These are phyloP conservation scores for Orchestia grillus DNA, from an alignment of 1,140 invertebrate genomes.

Conservation along the genomic window DNA sequence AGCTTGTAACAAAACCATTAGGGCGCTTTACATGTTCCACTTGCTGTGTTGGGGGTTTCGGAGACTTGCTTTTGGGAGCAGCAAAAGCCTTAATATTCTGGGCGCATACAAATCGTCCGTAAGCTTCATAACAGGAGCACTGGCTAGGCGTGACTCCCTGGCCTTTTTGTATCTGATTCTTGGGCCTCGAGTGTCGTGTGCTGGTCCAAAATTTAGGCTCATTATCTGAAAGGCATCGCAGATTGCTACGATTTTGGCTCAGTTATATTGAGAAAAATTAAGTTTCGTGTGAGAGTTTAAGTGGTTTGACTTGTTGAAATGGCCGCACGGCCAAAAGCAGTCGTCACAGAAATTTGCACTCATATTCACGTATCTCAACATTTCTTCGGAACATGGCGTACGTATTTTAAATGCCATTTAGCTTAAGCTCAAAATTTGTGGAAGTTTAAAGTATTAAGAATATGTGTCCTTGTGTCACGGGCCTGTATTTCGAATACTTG, in stretches of 20 bases:
- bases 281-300: background rate
- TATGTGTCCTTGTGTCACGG: no score
- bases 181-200: no score
- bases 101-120: background rate
- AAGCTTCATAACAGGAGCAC: background rate
- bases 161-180: background rate
- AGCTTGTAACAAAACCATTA: background rate
- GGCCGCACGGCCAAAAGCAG: no score
- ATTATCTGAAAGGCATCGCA: background rate
- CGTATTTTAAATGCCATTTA: no score
- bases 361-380: no score
- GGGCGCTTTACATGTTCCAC: background rate
- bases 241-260: background rate
- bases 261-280: background rate
- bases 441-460: no score
- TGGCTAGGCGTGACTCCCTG: background rate
- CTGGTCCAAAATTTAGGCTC: background rate
- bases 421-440: no score
- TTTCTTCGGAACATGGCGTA: no score
- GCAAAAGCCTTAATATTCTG: background rate
- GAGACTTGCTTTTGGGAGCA: background rate
- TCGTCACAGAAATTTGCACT: no score
- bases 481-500: no score
- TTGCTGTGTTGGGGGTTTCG: background rate
- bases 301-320: background rate